Evolutionary conservation across 2,113 vertebrate genomes (phyloP).

Genomic region (Coptodon bakossiorum): DNA sequence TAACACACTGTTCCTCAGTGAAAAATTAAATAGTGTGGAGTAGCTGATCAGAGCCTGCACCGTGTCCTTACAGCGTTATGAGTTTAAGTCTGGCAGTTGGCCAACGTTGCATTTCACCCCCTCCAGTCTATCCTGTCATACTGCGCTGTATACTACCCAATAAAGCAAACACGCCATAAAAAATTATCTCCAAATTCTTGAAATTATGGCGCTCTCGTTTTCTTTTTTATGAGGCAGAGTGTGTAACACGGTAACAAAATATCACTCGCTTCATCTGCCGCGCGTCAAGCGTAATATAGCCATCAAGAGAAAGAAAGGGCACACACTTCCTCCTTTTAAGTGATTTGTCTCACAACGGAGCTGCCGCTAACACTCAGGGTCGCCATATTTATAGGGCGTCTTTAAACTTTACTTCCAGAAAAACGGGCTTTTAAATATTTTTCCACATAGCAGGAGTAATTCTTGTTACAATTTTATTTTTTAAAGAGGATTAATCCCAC

Average conservation of each 20-base stretch:
- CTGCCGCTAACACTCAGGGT: not conserved
- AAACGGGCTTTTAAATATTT: not conserved
- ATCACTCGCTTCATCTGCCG: conserved; percentile 19
- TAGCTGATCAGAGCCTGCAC: conserved; percentile 30
- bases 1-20: conserved; percentile 10
- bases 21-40: conserved; percentile 17
- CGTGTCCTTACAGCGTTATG: conserved; percentile 35
- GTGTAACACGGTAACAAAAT: conserved; percentile 31
- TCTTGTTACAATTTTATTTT: not conserved
- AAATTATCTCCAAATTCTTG: conserved; percentile 39
- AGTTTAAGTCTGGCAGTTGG: conserved; percentile 38
- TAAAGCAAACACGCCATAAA: conserved; percentile 52
- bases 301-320: not conserved
- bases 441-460: not conserved
- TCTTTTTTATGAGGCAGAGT: conserved; percentile 24
- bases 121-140: conserved; percentile 1
- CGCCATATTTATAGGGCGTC: not conserved
- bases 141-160: conserved; percentile 32
- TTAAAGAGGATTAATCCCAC: not conserved
- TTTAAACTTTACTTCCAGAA: not conserved
- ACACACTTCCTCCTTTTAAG: not conserved
- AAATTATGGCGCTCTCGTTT: conserved; percentile 39
- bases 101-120: conserved; percentile 2
- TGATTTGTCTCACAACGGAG: conserved; percentile 2
- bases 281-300: not conserved